phyloP scores from a whole-genome alignment of 2,888 invertebrate genomes.

The Drosophila mimetica region DNA sequence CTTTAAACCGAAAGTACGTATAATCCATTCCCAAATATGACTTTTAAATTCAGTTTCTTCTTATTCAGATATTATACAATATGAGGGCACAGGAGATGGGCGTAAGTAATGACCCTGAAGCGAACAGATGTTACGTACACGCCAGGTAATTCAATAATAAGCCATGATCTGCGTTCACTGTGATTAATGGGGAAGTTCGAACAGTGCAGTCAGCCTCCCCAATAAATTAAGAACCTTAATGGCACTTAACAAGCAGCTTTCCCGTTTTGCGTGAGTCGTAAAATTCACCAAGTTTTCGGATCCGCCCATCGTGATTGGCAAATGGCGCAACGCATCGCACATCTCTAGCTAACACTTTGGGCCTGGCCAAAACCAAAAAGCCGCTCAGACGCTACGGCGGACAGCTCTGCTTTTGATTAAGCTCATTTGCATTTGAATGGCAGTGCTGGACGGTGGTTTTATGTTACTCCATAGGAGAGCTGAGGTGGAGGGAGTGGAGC shows the following conservation, averaged over 20 bases:
- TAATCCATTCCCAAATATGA: background rate
- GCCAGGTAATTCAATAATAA: background rate
- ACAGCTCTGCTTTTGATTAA: conserved; percentile 74
- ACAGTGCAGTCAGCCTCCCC: background rate
- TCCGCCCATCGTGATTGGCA: conserved; percentile 1
- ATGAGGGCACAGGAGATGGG: background rate
- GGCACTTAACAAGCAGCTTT: background rate
- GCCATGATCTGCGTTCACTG: background rate
- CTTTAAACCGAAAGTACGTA: too few relatives aligned
- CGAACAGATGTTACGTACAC: background rate
- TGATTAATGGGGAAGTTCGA: background rate
- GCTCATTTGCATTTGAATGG: conserved; percentile 76
- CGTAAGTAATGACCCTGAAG: background rate
- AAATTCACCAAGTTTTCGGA: background rate
- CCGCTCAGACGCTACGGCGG: conserved; percentile 48
- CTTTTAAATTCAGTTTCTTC: too few relatives aligned
- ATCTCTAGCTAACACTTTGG: conserved; percentile 23
- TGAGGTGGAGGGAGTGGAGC: background rate
- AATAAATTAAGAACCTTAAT: background rate
- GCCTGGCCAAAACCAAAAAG: conserved; percentile 42
- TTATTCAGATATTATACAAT: background rate
- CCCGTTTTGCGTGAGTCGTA: background rate
- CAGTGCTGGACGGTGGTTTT: conserved; percentile 53
- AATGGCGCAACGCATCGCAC: conserved; percentile 1
- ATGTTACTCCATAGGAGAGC: conserved; percentile 52